A percentile compares a stretch with the other conserved stretches of the same genome.
Evolutionary conservation across 1,140 invertebrate genomes (phyloP).

Genomic region (Arion vulgaris): DNA sequence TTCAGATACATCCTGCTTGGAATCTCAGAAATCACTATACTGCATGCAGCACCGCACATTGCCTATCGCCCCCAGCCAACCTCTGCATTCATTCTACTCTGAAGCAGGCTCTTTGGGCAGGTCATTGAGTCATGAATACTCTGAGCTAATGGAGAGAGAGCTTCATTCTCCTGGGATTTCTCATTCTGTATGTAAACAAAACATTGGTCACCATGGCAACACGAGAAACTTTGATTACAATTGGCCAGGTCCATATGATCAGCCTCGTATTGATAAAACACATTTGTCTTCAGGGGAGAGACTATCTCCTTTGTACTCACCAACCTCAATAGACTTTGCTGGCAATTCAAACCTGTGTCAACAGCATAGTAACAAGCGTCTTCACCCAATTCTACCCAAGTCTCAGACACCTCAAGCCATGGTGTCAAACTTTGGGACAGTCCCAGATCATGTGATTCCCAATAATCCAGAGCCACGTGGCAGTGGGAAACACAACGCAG

Average conservation of each 20-base stretch:
- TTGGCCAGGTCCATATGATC: conserved; percentile 7
- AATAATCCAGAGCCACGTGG: neutral
- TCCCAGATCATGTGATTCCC: neutral
- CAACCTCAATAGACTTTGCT: neutral
- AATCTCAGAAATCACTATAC: neutral
- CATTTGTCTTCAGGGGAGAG: conserved; percentile 1
- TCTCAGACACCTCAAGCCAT: neutral
- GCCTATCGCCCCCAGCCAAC: conserved; percentile 14
- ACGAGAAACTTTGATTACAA: conserved; percentile 23
- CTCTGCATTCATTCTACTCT: conserved; percentile 9
- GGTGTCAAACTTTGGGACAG: neutral
- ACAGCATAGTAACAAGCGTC: conserved; percentile 7
- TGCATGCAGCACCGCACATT: conserved; percentile 33
- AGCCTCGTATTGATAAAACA: conserved; percentile 6
- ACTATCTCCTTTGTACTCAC: neutral
- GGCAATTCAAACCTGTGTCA: neutral
- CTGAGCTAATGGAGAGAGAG: conserved; percentile 18
- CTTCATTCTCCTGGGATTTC: neutral
- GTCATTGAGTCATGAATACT: conserved; percentile 31
- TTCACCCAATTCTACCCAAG: neutral
- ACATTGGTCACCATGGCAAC: neutral
- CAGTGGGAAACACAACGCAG: conserved; percentile 58
- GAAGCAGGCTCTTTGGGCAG: conserved; percentile 9
- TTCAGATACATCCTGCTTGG: conserved; percentile 25
- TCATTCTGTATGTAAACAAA: conserved; percentile 19